Evolutionary conservation across 2,888 invertebrate genomes (phyloP), one percentile per base, ranked within the genome.

Genomic region (Chirona hameri): DNA sequence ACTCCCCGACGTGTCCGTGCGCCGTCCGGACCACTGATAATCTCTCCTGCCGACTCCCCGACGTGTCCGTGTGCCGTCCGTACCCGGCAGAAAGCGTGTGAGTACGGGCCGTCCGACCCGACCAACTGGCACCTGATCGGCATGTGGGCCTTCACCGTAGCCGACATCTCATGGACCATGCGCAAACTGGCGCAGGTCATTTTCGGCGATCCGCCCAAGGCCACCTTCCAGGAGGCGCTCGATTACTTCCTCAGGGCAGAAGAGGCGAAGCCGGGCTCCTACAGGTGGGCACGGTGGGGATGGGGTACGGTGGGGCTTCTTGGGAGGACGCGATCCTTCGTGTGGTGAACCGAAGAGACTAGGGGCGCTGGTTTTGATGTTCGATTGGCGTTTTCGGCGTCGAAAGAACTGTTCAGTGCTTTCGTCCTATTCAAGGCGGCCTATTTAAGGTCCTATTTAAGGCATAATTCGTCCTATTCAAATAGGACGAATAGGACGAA

Each of bases 81-180:
- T 60, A 21, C 24, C 60, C 31, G 72, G 31, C 76, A 80, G 79
- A 48, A 52, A 27, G 79, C 79, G 3, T 80, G 79, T 27, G 79
- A 80, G 52, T 80, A 31, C 52, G 79, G 52, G 0, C 79, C 79
- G 52, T 27, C 7, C 48, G 79, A 80, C 79, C 79, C 79, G n/a
- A 80, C 52, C 48, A 80, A 80, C 79, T 80, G 79, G 79, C 79
- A 80, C 79, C 52, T 80, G 79, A 48, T 80, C 52, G 79, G 79
- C n/a, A 80, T 80, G 79, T 80, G 79, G 79, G 95, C 95, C 87
- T 96, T 91, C 87, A 91, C 93, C 86, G 91, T 97, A 85, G 92
- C 95, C 55, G 93, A 94, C 85, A 89, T 97, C 88, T 92, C 94
- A 0, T 95, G 95, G 94, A 92, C 93, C 87, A 94, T 95, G 86